Evolutionary conservation across 2,113 vertebrate genomes (phyloP).

Genomic region (Notothenia rossii): DNA sequence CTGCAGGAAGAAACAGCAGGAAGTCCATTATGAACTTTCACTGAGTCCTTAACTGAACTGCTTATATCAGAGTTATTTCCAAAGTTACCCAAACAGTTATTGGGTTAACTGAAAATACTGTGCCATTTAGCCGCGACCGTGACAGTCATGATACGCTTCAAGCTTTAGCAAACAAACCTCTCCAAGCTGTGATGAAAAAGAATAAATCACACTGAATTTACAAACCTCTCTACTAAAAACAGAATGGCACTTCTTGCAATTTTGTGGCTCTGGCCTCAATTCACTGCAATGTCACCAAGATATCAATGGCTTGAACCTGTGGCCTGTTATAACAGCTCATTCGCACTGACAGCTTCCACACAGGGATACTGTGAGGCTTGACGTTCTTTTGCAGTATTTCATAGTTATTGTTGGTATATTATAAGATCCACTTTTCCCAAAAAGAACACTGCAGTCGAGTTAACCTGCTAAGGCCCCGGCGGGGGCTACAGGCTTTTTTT

Average conservation of each 20-base stretch:
- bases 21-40: conserved; percentile 13
- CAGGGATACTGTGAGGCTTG: conserved; percentile 38
- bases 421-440: conserved; percentile 26
- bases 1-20: background rate
- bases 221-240: conserved; percentile 32
- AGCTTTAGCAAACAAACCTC: conserved; percentile 37
- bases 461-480: too few relatives aligned
- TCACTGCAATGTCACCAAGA: conserved; percentile 50
- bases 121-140: conserved; percentile 20
- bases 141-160: conserved; percentile 33
- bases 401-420: conserved; percentile 45
- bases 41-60: conserved; percentile 29
- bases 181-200: conserved; percentile 52
- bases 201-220: conserved; percentile 56
- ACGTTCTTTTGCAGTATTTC: conserved; percentile 25
- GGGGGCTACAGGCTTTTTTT: too few relatives aligned
- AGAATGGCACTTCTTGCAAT: conserved; percentile 22
- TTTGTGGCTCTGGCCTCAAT: conserved; percentile 31
- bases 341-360: conserved; percentile 53
- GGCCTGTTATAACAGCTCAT: conserved; percentile 55
- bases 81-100: conserved; percentile 37
- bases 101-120: conserved; percentile 39
- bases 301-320: conserved; percentile 58
- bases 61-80: conserved; percentile 21
- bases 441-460: conserved; percentile 34